phyloP scores from a whole-genome alignment of 2,113 vertebrate species.

The Amblyornis subalaris region DNA sequence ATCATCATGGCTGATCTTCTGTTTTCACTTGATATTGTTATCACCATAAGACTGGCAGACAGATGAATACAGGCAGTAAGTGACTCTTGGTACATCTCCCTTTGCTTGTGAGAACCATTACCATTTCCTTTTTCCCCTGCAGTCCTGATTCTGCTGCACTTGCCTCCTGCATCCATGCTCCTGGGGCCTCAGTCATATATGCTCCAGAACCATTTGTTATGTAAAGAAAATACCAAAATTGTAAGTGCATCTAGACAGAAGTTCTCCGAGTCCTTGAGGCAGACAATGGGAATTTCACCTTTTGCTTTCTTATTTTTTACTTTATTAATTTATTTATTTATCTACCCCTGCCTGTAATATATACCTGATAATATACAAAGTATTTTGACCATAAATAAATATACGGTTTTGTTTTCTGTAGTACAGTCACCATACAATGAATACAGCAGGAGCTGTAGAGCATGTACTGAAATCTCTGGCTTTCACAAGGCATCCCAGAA shows the following conservation, averaged over 20 bases:
- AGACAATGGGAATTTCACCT: not conserved
- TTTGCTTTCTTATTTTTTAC: not conserved
- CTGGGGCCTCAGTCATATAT: not conserved
- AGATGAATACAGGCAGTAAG: not conserved
- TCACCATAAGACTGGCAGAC: not conserved
- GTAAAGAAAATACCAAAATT: not conserved
- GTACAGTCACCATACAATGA: not conserved
- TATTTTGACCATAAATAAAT: not conserved
- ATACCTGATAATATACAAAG: not conserved
- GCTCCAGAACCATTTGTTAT: not conserved
- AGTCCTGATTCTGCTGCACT: not conserved
- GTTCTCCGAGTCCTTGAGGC: not conserved
- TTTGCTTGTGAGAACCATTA: not conserved
- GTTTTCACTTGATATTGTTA: not conserved
- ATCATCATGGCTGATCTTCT: not conserved
- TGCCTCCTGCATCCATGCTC: not conserved
- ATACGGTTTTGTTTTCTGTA: not conserved
- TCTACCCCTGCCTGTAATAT: not conserved
- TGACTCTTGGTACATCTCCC: fast-evolving
- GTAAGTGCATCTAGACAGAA: not conserved
- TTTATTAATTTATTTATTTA: not conserved
- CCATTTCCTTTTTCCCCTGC: not conserved
- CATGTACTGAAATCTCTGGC: not conserved
- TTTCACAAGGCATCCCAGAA: not conserved
- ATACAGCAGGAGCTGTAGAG: not conserved